Conservation (phyloP, 2,797 vertebrate species). For the Botia kubotai region DNA sequence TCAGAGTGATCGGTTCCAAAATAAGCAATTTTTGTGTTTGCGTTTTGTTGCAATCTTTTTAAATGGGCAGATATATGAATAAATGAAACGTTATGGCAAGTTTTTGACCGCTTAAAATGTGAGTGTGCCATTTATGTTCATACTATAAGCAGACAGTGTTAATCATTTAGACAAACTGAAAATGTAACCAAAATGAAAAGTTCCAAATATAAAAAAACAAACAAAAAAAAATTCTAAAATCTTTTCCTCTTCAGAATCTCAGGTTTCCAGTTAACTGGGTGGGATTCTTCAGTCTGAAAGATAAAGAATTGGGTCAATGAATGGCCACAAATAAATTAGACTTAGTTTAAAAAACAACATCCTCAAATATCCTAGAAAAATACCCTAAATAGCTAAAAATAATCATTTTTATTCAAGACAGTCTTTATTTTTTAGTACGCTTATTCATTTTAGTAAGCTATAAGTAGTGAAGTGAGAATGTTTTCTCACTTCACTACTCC, state of each 20-base stretch:
- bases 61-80: neutral
- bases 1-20: neutral
- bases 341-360: neutral
- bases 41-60: neutral
- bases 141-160: neutral
- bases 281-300: conserved; percentile 94
- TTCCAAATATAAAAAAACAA: neutral
- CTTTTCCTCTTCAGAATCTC: conserved; percentile 98
- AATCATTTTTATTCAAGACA: too few relatives aligned
- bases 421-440: neutral
- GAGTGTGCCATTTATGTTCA: neutral
- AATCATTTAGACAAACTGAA: neutral
- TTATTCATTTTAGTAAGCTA: neutral
- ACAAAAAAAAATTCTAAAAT: conserved; percentile 78
- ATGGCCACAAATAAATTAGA: neutral
- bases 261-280: conserved; percentile 98
- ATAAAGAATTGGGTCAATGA: conserved; percentile 39
- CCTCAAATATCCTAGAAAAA: neutral
- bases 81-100: neutral
- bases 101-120: neutral
- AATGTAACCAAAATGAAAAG: neutral
- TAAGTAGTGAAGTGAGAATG: neutral
- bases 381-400: neutral
- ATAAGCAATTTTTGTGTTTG: neutral
- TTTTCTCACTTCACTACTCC: too few relatives aligned